Evolutionary conservation across 1,140 invertebrate genomes (phyloP), one percentile per base, ranked within the genome.

Genomic region (Copidosoma floridanum): DNA sequence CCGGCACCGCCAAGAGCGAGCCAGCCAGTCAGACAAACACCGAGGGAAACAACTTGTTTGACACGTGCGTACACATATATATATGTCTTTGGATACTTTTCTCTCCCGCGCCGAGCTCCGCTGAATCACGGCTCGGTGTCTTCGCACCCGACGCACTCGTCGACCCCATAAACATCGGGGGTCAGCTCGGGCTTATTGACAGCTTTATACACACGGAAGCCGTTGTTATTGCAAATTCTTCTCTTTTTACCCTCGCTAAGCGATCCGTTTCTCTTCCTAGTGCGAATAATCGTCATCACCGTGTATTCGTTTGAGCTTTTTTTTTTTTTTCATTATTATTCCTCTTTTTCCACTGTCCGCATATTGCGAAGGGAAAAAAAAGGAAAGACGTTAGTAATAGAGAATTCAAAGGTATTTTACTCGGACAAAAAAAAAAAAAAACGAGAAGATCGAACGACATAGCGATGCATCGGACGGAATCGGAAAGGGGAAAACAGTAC

Each of bases 141-240:
- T n/a, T 12, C 14, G 35, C 11, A 16, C 8, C 32, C 48, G n/a
- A 21, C 37, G 20, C 37, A 27, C 40, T 2, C 14, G 29, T 46
- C 20, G n/a, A 56, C 44, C 21, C 29, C 32, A 26, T 35, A 27
- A 68, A 70, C 65, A 55, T 69, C 67, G 64, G 67, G 64, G 68
- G 68, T 71, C 70, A 72, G 67, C 64, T n/a, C n/a, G 66, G 59
- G 63, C 60, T 74, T 71, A 71, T 72, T 66, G 71, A 73, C 71
- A 72, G 68, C 67, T 72, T 71, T 71, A 73, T 71, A 69, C 56
- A 57, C 43, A 59, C n/a, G n/a, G n/a, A n/a, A 35, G 62, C 64
- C 67, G 68, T 68, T 71, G 65, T 71, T 73, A 71, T 71, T 72
- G 67, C 65, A 64, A 71, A 71, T 71, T 69, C 65, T 55, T 55